Evolutionary conservation across 2,888 invertebrate species (phyloP).

Genomic region (Brachycybe producta): DNA sequence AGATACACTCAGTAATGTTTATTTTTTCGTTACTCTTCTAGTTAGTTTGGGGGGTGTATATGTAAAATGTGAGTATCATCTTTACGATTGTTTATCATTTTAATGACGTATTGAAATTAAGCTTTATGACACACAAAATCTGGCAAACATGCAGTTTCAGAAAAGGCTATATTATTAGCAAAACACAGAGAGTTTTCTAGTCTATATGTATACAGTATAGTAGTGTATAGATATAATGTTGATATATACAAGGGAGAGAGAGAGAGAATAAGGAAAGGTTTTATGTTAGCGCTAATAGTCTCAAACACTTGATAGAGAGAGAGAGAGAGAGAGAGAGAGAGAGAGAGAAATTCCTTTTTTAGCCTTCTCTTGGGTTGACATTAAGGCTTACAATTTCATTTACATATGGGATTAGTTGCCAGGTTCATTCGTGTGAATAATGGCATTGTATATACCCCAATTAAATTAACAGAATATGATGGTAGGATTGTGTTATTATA

Average conservation of each 20-base stretch:
- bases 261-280: too few relatives aligned
- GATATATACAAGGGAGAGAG: too few relatives aligned
- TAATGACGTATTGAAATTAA: constrained; percentile 14
- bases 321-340: neutral
- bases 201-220: too few relatives aligned
- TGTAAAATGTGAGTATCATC: too few relatives aligned
- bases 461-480: constrained; percentile 19
- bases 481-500: constrained; percentile 14
- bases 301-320: too few relatives aligned
- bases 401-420: constrained; percentile 18
- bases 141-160: too few relatives aligned
- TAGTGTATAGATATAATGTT: too few relatives aligned
- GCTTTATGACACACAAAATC: constrained; percentile 2
- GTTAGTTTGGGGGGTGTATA: too few relatives aligned
- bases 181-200: too few relatives aligned
- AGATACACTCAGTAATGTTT: too few relatives aligned
- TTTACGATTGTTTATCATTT: constrained; percentile 10
- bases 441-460: constrained; percentile 16
- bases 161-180: too few relatives aligned
- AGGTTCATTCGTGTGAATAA: constrained; percentile 18
- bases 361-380: constrained; percentile 14
- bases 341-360: neutral
- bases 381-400: constrained; percentile 19
- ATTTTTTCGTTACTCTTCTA: too few relatives aligned
- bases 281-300: constrained; percentile 6